Evolutionary conservation across 2,113 vertebrate genomes (phyloP).

Genomic region (Cynopterus brachyotis): DNA sequence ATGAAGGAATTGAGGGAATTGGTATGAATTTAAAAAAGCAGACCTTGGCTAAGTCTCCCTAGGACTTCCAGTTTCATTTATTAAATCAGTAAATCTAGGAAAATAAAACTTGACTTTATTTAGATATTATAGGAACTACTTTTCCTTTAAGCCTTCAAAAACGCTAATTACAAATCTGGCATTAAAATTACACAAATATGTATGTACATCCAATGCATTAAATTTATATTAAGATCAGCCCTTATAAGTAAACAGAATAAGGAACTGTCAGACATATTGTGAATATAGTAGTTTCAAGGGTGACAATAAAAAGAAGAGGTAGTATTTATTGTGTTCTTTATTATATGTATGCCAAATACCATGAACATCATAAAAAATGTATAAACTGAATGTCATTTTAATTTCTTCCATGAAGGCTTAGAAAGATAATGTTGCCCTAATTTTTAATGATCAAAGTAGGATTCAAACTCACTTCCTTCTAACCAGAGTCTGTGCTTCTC

Average conservation of each 20-base stretch:
- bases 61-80: constrained; percentile 40
- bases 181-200: constrained; percentile 29
- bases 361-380: neutral
- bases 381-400: neutral
- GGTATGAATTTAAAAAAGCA: constrained; percentile 28
- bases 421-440: neutral
- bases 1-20: constrained; percentile 50
- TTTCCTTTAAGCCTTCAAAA: constrained; percentile 19
- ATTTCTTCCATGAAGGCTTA: neutral
- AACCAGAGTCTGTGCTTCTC: neutral
- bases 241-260: neutral
- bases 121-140: neutral
- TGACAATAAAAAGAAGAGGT: neutral
- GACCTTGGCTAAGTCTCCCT: constrained; percentile 6
- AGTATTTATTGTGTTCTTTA: neutral
- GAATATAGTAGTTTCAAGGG: neutral
- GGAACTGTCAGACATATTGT: neutral
- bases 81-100: constrained; percentile 55
- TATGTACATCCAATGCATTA: neutral
- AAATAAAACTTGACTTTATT: neutral
- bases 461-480: neutral
- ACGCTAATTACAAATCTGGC: neutral
- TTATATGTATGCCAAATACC: neutral
- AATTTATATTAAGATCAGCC: neutral
- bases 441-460: neutral